A percentile compares a stretch with the other conserved stretches of the same genome.
Evolutionary conservation across 1,140 invertebrate genomes (phyloP).

Genomic region (Anastrepha ludens): DNA sequence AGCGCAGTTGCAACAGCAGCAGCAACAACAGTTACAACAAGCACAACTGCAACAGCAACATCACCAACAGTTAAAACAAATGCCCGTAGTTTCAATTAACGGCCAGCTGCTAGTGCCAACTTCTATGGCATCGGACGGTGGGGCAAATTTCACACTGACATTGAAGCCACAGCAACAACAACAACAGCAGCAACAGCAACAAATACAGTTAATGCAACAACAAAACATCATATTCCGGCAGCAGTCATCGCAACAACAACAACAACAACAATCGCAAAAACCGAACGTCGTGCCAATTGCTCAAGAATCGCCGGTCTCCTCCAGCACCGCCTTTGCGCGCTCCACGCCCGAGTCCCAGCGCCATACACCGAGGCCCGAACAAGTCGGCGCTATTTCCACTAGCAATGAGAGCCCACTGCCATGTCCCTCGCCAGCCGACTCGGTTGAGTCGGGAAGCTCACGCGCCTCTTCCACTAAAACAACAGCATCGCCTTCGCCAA

Average conservation of each 20-base stretch:
- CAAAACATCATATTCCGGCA: constrained; percentile 52
- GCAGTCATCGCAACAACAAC: constrained; percentile 52
- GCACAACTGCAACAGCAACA: background rate
- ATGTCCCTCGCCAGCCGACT: constrained; percentile 69
- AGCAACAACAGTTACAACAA: constrained; percentile 56
- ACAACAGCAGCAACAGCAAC: constrained; percentile 12
- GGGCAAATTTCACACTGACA: background rate
- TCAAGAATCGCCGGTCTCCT: constrained; percentile 72
- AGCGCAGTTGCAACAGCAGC: constrained; percentile 55
- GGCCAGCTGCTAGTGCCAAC: constrained; percentile 27
- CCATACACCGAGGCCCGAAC: constrained; percentile 63
- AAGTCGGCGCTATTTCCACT: constrained; percentile 72
- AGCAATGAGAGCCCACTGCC: constrained; percentile 71
- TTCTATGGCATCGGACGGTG: background rate
- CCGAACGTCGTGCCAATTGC: constrained; percentile 63
- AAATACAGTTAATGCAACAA: constrained; percentile 48
- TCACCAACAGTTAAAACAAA: constrained; percentile 19
- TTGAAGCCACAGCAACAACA: constrained; percentile 49
- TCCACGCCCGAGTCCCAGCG: constrained; percentile 62
- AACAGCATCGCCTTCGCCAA: constrained; percentile 57
- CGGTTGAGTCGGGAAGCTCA: constrained; percentile 63
- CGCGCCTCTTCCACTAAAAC: constrained; percentile 53
- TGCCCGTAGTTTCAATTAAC: constrained; percentile 7
- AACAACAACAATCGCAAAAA: constrained; percentile 62
- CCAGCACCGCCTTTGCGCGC: constrained; percentile 62